A percentile compares a stretch with the other conserved stretches of the same genome.
These are phyloP conservation scores for Hippocampus kuda DNA, from an alignment of 2,797 vertebrate species.

Conservation along the genomic window DNA sequence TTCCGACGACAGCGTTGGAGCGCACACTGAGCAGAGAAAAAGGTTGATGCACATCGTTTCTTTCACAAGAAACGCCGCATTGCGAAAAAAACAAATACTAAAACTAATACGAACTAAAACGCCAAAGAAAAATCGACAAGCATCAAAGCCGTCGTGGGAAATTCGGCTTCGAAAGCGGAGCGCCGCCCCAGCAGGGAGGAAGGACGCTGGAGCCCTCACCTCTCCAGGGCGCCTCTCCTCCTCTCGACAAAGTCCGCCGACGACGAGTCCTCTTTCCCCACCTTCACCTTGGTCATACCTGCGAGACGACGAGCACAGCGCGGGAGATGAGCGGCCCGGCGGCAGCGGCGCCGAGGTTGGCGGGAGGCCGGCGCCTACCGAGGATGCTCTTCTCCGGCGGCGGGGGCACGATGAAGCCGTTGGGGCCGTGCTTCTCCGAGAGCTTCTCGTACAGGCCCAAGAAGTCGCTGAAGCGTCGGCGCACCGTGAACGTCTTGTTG, in stretches of 20 bases:
- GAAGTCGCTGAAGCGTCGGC: conserved; percentile 95
- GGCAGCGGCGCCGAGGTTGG: neutral
- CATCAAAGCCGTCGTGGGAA: too few relatives aligned
- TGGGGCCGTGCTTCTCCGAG: conserved; percentile 85
- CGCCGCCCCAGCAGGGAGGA: too few relatives aligned
- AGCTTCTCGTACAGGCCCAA: conserved; percentile 94
- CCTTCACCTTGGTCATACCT: conserved; percentile 99
- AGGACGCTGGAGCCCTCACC: conserved; percentile 35
- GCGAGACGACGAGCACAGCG: neutral
- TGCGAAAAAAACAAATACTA: too few relatives aligned
- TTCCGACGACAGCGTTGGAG: too few relatives aligned
- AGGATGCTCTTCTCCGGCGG: conserved; percentile 94
- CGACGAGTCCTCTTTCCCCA: conserved; percentile 95
- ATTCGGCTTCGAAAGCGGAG: too few relatives aligned
- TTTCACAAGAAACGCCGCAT: too few relatives aligned
- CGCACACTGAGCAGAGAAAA: too few relatives aligned
- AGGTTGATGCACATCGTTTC: too few relatives aligned
- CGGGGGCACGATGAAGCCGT: conserved; percentile 88
- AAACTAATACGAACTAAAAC: too few relatives aligned
- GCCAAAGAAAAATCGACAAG: too few relatives aligned
- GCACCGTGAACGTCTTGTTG: conserved; percentile 82
- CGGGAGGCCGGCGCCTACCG: conserved; percentile 61
- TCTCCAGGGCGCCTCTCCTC: conserved; percentile 75
- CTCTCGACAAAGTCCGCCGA: conserved; percentile 93
- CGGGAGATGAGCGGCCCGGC: neutral